phyloP scores from a whole-genome alignment of 2,797 vertebrate species.

The Thripadectes ignobilis region DNA sequence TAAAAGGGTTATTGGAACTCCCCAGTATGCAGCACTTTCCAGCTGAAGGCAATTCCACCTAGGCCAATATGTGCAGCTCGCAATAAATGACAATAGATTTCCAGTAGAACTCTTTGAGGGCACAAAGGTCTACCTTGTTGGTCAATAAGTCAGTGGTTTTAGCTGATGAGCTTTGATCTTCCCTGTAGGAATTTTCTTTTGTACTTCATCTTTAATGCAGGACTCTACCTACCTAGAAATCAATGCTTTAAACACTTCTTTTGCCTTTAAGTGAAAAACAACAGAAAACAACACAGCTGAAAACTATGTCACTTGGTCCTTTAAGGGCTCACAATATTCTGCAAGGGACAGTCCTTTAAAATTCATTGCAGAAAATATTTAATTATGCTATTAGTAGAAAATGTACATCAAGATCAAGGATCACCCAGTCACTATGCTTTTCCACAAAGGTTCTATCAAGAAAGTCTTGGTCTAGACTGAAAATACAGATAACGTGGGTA shows the following conservation, averaged over 20 bases:
- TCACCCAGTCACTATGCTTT: not conserved
- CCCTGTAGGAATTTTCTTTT: conserved; percentile 31
- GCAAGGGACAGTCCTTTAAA: not conserved
- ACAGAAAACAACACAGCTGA: not conserved
- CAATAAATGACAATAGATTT: conserved; percentile 11
- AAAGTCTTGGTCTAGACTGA: not conserved
- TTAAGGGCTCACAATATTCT: not conserved
- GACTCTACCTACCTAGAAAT: conserved; percentile 3
- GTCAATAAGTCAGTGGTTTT: conserved; percentile 19
- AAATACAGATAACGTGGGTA: not conserved
- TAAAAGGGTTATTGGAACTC: not conserved
- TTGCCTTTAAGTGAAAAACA: not conserved
- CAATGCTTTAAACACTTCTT: not conserved
- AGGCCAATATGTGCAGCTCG: not conserved
- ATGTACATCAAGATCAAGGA: not conserved
- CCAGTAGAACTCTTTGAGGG: not conserved
- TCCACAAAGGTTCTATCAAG: not conserved
- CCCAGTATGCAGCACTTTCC: not conserved
- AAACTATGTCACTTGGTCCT: not conserved
- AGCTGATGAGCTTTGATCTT: conserved; percentile 36
- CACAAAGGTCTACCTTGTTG: not conserved
- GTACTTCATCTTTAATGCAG: not conserved
- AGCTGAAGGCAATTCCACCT: not conserved
- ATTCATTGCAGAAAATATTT: not conserved
- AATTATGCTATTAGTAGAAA: not conserved